Conservation (phyloP, 2,888 invertebrate genomes). For the Pachydiplax longipennis region DNA sequence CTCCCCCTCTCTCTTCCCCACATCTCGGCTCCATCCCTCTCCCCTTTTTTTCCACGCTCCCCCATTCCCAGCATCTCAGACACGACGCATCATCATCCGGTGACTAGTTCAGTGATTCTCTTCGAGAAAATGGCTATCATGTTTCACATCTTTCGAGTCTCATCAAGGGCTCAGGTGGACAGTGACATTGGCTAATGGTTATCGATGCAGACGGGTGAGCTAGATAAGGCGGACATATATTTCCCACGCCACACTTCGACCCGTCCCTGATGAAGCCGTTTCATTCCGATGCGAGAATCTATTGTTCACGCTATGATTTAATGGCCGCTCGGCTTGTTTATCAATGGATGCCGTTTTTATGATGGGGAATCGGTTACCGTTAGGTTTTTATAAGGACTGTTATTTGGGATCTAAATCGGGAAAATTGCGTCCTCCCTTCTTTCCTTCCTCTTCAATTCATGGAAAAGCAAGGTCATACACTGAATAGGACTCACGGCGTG, state of each 20-base stretch:
- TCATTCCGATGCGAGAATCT: not conserved
- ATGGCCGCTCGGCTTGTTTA: not conserved
- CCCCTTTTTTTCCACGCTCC: not conserved
- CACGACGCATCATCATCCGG: conserved; percentile 14
- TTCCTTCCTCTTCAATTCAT: no score
- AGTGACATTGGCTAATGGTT: conserved; percentile 19
- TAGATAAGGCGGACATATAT: conserved; percentile 7
- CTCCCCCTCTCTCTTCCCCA: not conserved
- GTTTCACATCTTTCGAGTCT: conserved; percentile 1
- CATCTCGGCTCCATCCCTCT: not conserved
- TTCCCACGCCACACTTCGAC: not conserved
- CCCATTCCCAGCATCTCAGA: not conserved
- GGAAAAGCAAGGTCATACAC: no score
- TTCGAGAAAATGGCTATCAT: conserved; percentile 8
- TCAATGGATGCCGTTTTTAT: not conserved
- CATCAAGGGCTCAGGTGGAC: not conserved
- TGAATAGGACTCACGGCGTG: no score
- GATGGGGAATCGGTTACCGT: no score
- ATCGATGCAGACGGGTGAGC: not conserved
- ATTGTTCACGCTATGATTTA: not conserved
- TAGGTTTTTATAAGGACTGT: no score
- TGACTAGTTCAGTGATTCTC: conserved; percentile 6
- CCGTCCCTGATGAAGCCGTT: conserved; percentile 6
- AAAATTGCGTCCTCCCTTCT: no score
- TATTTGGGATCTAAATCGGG: no score